phyloP scores from a whole-genome alignment of 2,888 invertebrate species.

The Nephrotoma guestfalica region DNA sequence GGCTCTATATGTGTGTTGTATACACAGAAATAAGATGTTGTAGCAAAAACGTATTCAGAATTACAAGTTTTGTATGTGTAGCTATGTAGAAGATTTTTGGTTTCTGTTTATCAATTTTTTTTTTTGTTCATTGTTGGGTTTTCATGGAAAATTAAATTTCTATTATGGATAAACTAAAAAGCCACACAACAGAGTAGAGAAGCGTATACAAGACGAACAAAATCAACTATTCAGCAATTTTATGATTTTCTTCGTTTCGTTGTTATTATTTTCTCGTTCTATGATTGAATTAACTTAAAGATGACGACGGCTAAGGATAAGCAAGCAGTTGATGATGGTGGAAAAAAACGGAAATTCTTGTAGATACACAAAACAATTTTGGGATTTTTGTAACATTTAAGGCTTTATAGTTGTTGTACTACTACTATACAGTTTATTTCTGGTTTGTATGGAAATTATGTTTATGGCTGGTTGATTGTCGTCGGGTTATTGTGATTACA shows the following conservation, averaged over 20 bases:
- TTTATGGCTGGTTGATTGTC: not conserved
- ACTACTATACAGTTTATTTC: not conserved
- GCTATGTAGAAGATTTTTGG: not conserved
- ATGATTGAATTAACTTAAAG: not conserved
- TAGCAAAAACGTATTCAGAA: not conserved
- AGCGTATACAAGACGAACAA: not conserved
- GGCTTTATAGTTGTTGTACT: not conserved
- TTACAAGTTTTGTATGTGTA: not conserved
- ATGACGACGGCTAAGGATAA: not conserved
- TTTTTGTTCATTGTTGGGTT: not conserved
- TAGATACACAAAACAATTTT: not conserved
- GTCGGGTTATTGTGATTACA: not conserved
- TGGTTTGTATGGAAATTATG: not conserved
- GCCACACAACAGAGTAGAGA: not conserved
- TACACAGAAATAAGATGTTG: not conserved
- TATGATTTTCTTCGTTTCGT: not conserved
- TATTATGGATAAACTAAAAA: not conserved
- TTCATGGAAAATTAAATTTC: not conserved
- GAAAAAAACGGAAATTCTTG: not conserved
- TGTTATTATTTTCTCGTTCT: not conserved
- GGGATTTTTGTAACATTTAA: not conserved
- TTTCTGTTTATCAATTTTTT: not conserved
- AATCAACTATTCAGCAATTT: not conserved
- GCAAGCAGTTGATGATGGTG: not conserved
- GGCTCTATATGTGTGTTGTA: not conserved